Evolutionary conservation across 2,113 vertebrate genomes (phyloP), one percentile per base, ranked within the genome.

Genomic region (Orycteropus afer): DNA sequence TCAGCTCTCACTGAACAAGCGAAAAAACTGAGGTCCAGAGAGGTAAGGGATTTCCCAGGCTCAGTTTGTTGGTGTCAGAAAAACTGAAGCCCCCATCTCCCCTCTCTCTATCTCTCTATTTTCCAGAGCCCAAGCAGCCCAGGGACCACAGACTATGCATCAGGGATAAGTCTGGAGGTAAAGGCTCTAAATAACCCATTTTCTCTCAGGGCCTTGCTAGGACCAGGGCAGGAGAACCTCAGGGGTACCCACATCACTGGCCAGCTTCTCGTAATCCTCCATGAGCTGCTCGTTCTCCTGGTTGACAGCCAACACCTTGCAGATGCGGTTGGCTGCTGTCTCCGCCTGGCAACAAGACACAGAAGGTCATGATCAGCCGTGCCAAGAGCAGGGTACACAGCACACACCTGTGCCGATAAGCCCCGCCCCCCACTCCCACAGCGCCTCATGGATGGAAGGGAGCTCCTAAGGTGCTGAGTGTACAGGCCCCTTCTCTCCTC

Each of bases 241-340:
- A 3, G 34, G 95, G 97, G 95, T 95, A 99, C 99, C 98, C 99
- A 99, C 99, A 98, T 99, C 99, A 90, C 99, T 99, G 98, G 99
- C 99, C 98, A 99, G 98, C 98, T 99, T 99, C 98, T 99, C 99
- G 5, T 99, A 99, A 98, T 99, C 99, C 98, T 99, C 99, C 99
- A 99, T 99, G 96, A 99, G 99, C 98, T 99, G 99, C 93, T 99
- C 99, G 0, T 99, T 99, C 98, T 99, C 99, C 97, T 99, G 99
- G 98, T 99, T 99, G 95, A 99, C 99, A 15, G 99, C 99, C 98
- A 99, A 98, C 96, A 99, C 99, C 98, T 99, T 99, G 98, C 99
- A 99, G 99, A 99, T 99, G 94, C 99, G 99, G 98, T 99, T 99
- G 97, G 99, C 99, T 95, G 99, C 99, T 32, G 99, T 99, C 98